These are phyloP conservation scores for Monochamus saltuarius DNA, from an alignment of 1,140 invertebrate genomes.

Conservation along the genomic window DNA sequence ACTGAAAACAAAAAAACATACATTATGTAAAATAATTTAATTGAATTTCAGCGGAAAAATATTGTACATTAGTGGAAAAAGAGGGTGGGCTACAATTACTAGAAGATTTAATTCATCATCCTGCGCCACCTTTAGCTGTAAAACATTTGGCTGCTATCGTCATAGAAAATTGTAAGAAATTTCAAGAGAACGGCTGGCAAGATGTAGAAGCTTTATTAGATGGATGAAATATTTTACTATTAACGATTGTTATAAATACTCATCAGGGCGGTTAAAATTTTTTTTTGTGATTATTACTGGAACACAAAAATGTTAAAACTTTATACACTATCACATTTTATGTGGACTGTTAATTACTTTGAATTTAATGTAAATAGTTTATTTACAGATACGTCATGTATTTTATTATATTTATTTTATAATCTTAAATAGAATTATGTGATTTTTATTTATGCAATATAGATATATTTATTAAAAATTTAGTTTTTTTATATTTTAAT, in stretches of 20 bases:
- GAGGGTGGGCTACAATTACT: conserved; percentile 83
- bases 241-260: conserved; percentile 14
- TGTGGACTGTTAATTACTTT: conserved; percentile 19
- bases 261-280: conserved; percentile 18
- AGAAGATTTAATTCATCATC: conserved; percentile 64
- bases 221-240: conserved; percentile 10
- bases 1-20: neutral
- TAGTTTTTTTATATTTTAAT: neutral
- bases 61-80: conserved; percentile 80
- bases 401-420: conserved; percentile 8
- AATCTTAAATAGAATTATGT: conserved; percentile 8
- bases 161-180: conserved; percentile 62
- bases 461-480: conserved; percentile 19
- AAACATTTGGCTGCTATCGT: conserved; percentile 68
- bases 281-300: conserved; percentile 17
- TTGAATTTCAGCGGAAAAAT: conserved; percentile 77
- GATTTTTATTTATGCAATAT: conserved; percentile 21
- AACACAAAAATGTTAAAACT: conserved; percentile 10
- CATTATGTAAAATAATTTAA: too few relatives aligned
- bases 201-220: conserved; percentile 17
- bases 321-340: conserved; percentile 7
- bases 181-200: conserved; percentile 38
- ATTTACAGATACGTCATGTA: conserved; percentile 9
- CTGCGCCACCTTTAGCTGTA: conserved; percentile 62
- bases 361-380: conserved; percentile 13